Base-by-base conservation (phyloP, 2,797 vertebrate species). In the Phrynocephalus forsythii region DNA sequence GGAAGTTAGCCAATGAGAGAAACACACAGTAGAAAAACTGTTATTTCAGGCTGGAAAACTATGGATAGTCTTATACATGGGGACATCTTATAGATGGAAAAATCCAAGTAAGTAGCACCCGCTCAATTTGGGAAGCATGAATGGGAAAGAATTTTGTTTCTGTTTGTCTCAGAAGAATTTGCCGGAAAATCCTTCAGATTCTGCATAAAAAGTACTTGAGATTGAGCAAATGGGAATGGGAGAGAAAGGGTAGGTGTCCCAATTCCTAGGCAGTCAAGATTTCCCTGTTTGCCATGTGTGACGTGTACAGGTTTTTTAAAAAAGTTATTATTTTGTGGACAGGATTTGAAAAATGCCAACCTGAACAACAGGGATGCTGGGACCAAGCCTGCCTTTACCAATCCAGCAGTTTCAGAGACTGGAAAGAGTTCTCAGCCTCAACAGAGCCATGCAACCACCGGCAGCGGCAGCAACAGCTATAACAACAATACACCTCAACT, bases 311-410 rank as follows among this genome's bases (percentile, higher is more conserved):
- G 1, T 5, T 44, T 84, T 86, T 79, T 69, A 4, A 44, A 44
- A 44, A 44, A 44, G 50, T 90, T 86, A 0, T 83, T 16, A 33
- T 38, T 44, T 38, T 75, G 2, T 18, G 5, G 91, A 13, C 94
- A 99, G 98, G 97, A 98, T 79, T 88, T 98, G 73, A 96, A 95
- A 93, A 97, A 97, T 88, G 92, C 96, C 86, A 94, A 90, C 87
- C 84, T 98, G 90, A 96, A 85, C 90, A 96, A 93, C 80, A 95
- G 76, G 87, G 91, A 20, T 22, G 67, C 92, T 78, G 92, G 87
- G 88, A 77, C 9, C 38, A 85, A 88, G 30, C 69, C 44, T 9
- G 26, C 8, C 0, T n/a, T 7, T 0, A 48, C 79, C 90, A 94
- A 0, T 30, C 13, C 81, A 85, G 18, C 71, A 16, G 33, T 69